Conservation (phyloP, 1,140 invertebrate species). For the Microplitis mediator region DNA sequence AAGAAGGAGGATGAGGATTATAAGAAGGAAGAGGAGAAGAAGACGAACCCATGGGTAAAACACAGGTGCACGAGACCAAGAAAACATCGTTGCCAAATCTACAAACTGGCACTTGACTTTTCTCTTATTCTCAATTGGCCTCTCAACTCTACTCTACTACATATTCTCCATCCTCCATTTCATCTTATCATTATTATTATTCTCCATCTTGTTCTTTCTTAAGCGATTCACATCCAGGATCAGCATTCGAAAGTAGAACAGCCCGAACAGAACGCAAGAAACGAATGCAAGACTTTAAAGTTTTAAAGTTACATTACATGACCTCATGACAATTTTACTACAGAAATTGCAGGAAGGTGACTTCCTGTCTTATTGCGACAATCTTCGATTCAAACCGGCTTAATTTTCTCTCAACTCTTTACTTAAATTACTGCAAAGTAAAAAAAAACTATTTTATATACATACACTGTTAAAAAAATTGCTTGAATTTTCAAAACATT, state of each 20-base stretch:
- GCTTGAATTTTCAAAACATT: too few species aligned
- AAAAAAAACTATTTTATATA: too few species aligned
- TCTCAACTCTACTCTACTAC: background rate
- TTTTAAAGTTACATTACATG: background rate
- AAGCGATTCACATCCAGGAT: background rate
- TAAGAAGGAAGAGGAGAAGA: too few species aligned
- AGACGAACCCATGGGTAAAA: background rate
- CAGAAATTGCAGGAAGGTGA: constrained; percentile 37
- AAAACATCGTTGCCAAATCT: constrained; percentile 35
- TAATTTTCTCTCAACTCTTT: background rate
- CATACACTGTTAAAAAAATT: too few species aligned
- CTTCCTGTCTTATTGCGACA: constrained; percentile 29
- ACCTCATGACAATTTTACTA: constrained; percentile 27
- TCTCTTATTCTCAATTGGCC: background rate
- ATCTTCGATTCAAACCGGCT: background rate
- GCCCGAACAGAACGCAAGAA: background rate
- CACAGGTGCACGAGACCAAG: constrained; percentile 28
- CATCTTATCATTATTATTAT: background rate
- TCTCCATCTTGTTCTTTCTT: background rate
- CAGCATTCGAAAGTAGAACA: constrained; percentile 15
- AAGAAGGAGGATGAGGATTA: too few species aligned
- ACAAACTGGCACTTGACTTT: background rate
- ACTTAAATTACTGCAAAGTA: background rate
- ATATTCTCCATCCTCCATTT: background rate
- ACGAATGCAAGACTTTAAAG: constrained; percentile 9